Evolutionary conservation across 2,888 invertebrate species (phyloP), one percentile per base, ranked within the genome.

Genomic region (Macroteleia sp.): DNA sequence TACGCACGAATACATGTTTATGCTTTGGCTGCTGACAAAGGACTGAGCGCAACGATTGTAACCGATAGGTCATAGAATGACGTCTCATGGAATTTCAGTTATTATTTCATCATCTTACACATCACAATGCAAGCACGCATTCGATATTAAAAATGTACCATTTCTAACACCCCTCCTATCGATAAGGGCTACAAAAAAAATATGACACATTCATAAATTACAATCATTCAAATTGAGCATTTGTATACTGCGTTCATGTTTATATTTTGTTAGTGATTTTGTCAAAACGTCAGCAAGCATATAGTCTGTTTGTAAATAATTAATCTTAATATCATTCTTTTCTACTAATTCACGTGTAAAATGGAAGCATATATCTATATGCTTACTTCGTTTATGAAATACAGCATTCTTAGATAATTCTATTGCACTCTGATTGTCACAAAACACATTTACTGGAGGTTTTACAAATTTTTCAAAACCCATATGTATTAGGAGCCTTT

Each of bases 241-340:
- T 10, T 32, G 6, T 41, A 44, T 4, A 22, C 44, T 8, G 28
- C 0, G 19, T 20, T 6, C 3, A 25, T 52, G 52, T 41, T 52
- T 64, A 34, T 16, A 44, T 12, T 54, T 56, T 14, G 44, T 28
- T 20, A 64, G 22, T 2, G 48, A 25, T 34, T 74, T 74, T 3
- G 73, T 66, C 3, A 74, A 44, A 17, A 73, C 50, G 9, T 73
- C 73, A 16, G 66, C 73, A 14, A n/a, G 9, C 73, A 74, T 74
- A 12, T 42, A 17, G 9, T 52, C 57, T 2, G 57, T 66, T 50
- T 32, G 25, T 5, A 64, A 34, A 44, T 74, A 74, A 14, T 52
- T 12, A 22, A 52, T 36, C 22, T 14, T 10, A 14, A 52, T 36
- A 9, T 22, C 14, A 14, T 22, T 56, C 41, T 20, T 9, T 5